Evolutionary conservation across 2,888 invertebrate genomes (phyloP).

Genomic region (Epiblema foenella): DNA sequence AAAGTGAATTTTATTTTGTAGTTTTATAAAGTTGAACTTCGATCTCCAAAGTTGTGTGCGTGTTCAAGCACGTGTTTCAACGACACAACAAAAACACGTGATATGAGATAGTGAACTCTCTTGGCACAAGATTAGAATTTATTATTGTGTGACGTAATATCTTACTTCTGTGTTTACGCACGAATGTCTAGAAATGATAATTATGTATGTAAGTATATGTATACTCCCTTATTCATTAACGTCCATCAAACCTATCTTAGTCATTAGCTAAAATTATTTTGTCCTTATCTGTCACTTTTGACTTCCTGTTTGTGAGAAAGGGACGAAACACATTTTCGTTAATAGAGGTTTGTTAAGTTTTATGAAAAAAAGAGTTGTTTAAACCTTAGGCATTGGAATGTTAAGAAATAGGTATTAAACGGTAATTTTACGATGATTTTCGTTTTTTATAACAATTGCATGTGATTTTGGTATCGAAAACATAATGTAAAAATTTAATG

Average conservation of each 20-base stretch:
- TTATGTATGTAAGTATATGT: not conserved
- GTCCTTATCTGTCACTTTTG: too few species aligned
- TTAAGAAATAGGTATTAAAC: not conserved
- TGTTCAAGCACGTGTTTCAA: slow-evolving; percentile 18
- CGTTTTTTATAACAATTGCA: not conserved
- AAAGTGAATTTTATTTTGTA: not conserved
- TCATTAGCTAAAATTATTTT: too few species aligned
- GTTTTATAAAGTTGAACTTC: not conserved
- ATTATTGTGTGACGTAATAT: slow-evolving; percentile 13
- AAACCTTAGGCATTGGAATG: not conserved
- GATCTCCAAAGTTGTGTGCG: not conserved
- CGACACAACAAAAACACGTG: slow-evolving; percentile 1
- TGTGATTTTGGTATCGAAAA: not conserved
- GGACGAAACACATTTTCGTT: too few species aligned
- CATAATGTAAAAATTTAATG: not conserved
- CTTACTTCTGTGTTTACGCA: slow-evolving; percentile 4
- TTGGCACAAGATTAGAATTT: slow-evolving; percentile 18
- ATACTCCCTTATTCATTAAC: not conserved
- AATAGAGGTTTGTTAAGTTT: too few species aligned
- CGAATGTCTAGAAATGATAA: not conserved
- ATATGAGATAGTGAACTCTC: slow-evolving; percentile 13
- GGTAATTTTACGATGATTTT: not conserved
- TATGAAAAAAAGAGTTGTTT: not conserved
- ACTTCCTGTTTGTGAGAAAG: too few species aligned
- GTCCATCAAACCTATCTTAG: too few species aligned